phyloP scores from a whole-genome alignment of 2,888 invertebrate species.

The Synergus gifuensis region DNA sequence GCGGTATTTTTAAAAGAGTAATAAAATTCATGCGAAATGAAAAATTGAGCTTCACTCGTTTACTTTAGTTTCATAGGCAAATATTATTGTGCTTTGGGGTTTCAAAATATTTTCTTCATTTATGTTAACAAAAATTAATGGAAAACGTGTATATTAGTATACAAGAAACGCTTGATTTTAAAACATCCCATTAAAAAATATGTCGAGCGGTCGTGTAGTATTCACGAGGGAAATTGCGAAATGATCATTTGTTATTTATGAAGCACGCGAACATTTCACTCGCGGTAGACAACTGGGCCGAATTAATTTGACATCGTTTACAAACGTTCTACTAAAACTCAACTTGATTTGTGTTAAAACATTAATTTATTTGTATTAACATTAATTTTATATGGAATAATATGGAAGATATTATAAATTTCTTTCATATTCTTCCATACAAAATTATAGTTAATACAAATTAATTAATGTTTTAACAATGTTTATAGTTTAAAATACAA shows the following conservation, averaged over 20 bases:
- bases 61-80: not conserved
- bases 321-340: slow-evolving; percentile 29
- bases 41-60: slow-evolving; percentile 4
- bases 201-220: slow-evolving; percentile 29
- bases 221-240: slow-evolving; percentile 36
- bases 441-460: too few species aligned
- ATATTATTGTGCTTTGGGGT: not conserved
- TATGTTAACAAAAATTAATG: not conserved
- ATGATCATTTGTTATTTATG: slow-evolving; percentile 41
- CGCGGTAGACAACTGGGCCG: slow-evolving; percentile 35
- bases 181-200: slow-evolving; percentile 19
- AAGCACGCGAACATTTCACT: slow-evolving; percentile 27
- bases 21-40: slow-evolving; percentile 4
- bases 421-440: too few species aligned
- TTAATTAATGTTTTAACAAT: too few species aligned
- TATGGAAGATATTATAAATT: too few species aligned
- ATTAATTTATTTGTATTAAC: too few species aligned
- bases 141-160: not conserved
- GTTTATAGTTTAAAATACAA: too few species aligned
- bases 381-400: too few species aligned
- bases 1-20: not conserved
- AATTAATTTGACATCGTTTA: slow-evolving; percentile 39
- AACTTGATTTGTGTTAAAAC: not conserved
- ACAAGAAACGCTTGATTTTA: not conserved
- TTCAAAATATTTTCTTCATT: not conserved